A percentile compares a stretch with the other conserved stretches of the same genome.
phyloP scores from a whole-genome alignment of 2,888 invertebrate species.

The Eremobia ochroleuca region DNA sequence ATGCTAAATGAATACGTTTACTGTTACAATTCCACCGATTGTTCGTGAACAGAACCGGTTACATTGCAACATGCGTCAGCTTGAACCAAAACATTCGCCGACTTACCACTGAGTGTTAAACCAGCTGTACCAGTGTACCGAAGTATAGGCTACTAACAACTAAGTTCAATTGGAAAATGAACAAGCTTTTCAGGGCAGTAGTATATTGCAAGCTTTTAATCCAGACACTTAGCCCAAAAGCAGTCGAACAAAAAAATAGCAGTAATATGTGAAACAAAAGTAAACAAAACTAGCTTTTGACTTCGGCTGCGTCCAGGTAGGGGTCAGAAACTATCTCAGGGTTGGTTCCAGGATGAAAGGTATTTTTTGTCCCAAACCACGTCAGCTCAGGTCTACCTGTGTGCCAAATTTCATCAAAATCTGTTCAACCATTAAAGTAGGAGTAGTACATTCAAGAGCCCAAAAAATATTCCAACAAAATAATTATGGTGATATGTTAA shows the following conservation, averaged over 20 bases:
- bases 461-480: neutral
- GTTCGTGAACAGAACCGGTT: slow-evolving; percentile 54
- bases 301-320: too few species aligned
- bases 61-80: slow-evolving; percentile 46
- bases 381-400: neutral
- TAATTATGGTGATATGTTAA: neutral
- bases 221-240: neutral
- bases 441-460: neutral
- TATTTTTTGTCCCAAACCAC: neutral
- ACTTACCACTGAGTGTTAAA: slow-evolving; percentile 18
- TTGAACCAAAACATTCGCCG: slow-evolving; percentile 47
- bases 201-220: neutral
- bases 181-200: neutral
- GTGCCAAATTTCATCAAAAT: neutral
- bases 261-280: neutral
- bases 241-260: neutral
- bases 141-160: neutral
- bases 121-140: slow-evolving; percentile 1
- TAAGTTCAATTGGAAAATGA: neutral
- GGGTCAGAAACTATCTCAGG: neutral
- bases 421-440: neutral
- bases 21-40: slow-evolving; percentile 42
- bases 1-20: slow-evolving; percentile 36
- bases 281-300: neutral
- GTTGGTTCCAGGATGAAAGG: neutral